phyloP scores from a whole-genome alignment of 2,797 vertebrate species.

The Gymnothorax reevesii region DNA sequence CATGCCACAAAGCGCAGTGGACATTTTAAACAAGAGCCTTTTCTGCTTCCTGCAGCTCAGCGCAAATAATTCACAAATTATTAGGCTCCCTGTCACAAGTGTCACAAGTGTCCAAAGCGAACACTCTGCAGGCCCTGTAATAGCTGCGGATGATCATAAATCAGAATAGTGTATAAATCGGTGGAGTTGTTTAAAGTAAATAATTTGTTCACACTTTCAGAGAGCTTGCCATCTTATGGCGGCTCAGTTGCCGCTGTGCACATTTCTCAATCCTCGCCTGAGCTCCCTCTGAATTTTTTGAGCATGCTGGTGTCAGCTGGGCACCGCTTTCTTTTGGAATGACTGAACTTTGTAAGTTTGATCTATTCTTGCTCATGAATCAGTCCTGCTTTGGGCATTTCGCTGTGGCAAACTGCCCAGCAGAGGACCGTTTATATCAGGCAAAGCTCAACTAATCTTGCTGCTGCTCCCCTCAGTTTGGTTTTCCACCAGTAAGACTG shows the following conservation, averaged over 20 bases:
- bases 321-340: background rate
- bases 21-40: background rate
- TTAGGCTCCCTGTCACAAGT: slow-evolving; percentile 15
- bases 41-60: slow-evolving; percentile 40
- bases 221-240: background rate
- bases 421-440: slow-evolving; percentile 12
- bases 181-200: too few species aligned
- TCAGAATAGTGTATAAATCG: background rate
- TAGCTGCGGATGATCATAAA: background rate
- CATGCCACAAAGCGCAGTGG: background rate
- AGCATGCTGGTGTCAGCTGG: slow-evolving; percentile 12
- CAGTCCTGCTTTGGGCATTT: background rate
- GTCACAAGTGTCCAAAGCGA: background rate
- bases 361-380: slow-evolving; percentile 18
- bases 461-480: slow-evolving; percentile 6
- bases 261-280: slow-evolving; percentile 21
- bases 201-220: background rate
- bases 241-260: background rate
- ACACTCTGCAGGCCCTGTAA: background rate
- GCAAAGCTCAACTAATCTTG: slow-evolving; percentile 18
- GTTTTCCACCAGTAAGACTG: slow-evolving; percentile 18
- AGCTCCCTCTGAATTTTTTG: slow-evolving; percentile 1
- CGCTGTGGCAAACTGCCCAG: background rate
- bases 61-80: slow-evolving; percentile 51
- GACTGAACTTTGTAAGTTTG: slow-evolving; percentile 10